Evolutionary conservation across 2,113 vertebrate genomes (phyloP).

Genomic region (Polypterus bichir): DNA sequence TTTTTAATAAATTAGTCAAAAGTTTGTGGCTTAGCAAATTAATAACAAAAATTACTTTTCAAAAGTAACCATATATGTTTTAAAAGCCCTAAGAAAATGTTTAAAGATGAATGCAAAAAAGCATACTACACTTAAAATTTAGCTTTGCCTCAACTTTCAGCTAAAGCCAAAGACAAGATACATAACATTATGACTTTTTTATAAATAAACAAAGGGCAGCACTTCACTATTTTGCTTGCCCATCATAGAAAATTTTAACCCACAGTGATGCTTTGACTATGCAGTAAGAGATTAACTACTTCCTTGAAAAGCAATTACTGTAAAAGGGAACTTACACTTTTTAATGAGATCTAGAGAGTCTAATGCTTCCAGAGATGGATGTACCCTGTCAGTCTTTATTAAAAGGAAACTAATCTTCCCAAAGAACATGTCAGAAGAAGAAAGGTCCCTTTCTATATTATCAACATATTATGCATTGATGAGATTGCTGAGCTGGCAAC

Average conservation of each 20-base stretch:
- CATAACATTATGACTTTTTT: too few species aligned
- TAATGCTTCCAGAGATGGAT: constrained; percentile 6
- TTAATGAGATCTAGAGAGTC: neutral
- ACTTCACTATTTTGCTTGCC: too few species aligned
- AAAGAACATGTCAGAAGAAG: neutral
- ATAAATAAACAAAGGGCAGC: too few species aligned
- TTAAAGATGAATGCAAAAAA: too few species aligned
- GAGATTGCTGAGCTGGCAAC: neutral
- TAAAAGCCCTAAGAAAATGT: too few species aligned
- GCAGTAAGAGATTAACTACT: constrained; percentile 2
- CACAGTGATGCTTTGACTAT: neutral
- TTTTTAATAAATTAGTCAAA: too few species aligned
- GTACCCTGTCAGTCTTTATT: constrained; percentile 6
- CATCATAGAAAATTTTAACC: neutral
- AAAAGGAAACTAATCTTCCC: constrained; percentile 11
- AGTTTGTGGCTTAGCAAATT: too few species aligned
- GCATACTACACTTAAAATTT: too few species aligned
- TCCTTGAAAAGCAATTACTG: constrained; percentile 1
- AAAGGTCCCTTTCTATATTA: constrained; percentile 10
- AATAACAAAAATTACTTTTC: too few species aligned
- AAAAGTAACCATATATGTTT: too few species aligned
- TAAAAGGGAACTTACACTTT: neutral
- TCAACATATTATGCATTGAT: constrained; percentile 7
- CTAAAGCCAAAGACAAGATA: too few species aligned
- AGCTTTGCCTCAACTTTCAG: too few species aligned